A percentile compares a stretch with the other conserved stretches of the same genome.
These are phyloP conservation scores for Sacculina carcini DNA, from an alignment of 2,888 invertebrate genomes.

Conservation along the genomic window DNA sequence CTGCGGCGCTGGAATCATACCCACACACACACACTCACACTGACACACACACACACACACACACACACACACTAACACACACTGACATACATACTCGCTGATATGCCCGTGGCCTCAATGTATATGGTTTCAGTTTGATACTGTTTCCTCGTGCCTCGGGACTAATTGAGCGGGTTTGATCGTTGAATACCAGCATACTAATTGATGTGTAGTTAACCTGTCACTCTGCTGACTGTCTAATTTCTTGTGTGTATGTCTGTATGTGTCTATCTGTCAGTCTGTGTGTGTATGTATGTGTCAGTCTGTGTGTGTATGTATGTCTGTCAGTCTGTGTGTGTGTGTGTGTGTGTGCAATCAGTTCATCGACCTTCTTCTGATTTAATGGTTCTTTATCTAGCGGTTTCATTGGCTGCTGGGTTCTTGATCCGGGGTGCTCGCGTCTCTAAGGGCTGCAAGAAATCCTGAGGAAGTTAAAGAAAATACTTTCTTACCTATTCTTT, in stretches of 20 bases:
- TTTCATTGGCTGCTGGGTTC: neutral
- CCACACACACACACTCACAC: neutral
- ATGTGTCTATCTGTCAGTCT: no score
- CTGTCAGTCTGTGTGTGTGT: neutral
- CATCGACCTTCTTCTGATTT: neutral
- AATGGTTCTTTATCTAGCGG: neutral
- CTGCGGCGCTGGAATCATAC: neutral
- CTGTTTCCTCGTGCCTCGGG: no score
- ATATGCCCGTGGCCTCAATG: neutral
- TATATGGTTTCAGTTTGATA: no score
- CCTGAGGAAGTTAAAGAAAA: neutral
- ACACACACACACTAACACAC: no score
- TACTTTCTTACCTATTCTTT: neutral
- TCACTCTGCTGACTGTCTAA: constrained; percentile 2
- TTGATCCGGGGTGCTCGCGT: neutral
- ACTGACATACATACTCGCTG: neutral
- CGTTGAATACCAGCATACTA: no score
- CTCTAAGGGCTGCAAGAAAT: neutral
- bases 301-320: constrained; percentile 5
- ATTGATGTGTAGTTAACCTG: no score
- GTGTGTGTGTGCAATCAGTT: neutral
- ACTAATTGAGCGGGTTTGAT: no score
- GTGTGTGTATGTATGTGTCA: constrained; percentile 4
- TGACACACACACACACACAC: neutral
- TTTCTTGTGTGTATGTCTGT: constrained; percentile 4